A percentile compares a stretch with the other conserved stretches of the same genome.
These are phyloP conservation scores for Caradrina kadenii DNA, from an alignment of 2,888 invertebrate genomes.

Conservation along the genomic window DNA sequence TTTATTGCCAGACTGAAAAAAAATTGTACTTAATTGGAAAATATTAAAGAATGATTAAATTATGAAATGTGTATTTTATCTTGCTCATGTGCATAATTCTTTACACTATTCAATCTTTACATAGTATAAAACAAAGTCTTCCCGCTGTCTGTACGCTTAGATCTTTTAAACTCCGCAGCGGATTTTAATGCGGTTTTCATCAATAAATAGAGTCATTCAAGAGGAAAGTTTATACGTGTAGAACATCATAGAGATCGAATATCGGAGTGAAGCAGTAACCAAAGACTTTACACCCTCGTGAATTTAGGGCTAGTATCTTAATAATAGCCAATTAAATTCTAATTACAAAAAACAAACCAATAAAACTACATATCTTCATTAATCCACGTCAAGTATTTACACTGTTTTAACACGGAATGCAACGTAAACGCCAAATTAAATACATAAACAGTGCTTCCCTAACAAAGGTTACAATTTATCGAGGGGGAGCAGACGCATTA, in stretches of 20 bases:
- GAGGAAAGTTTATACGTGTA: too few relatives aligned
- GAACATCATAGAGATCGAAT: too few relatives aligned
- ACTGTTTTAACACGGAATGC: conserved; percentile 44
- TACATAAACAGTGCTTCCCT: conserved; percentile 81
- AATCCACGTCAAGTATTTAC: conserved; percentile 55
- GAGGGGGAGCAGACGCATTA: conserved; percentile 78
- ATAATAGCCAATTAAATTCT: not conserved
- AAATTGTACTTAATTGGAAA: conserved; percentile 18
- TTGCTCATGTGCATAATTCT: not conserved
- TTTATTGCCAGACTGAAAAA: conserved; percentile 32
- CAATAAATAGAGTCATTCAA: too few relatives aligned
- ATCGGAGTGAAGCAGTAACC: too few relatives aligned
- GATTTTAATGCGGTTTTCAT: too few relatives aligned
- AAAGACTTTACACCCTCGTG: too few relatives aligned
- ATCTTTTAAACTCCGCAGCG: too few relatives aligned
- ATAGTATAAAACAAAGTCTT: too few relatives aligned
- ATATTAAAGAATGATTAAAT: not conserved
- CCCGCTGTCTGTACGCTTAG: too few relatives aligned
- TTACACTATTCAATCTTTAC: too few relatives aligned
- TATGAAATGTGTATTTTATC: conserved; percentile 4
- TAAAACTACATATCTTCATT: conserved; percentile 42
- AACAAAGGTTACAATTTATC: conserved; percentile 83
- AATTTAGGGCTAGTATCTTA: too few relatives aligned
- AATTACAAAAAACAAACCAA: conserved; percentile 36
- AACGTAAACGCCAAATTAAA: conserved; percentile 74